phyloP scores from a whole-genome alignment of 1,140 invertebrate genomes.

The Bathynomus jamesi region DNA sequence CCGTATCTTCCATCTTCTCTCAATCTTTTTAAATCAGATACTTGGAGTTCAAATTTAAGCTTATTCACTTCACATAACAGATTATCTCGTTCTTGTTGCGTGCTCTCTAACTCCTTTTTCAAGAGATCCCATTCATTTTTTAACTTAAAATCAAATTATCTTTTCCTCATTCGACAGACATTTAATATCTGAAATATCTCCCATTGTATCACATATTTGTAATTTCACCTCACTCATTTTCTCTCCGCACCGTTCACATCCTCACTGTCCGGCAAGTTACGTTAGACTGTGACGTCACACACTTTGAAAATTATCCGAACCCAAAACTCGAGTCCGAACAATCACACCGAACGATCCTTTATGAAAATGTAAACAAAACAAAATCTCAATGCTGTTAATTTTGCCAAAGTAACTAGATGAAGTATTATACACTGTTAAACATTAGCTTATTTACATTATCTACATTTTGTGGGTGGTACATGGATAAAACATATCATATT shows the following conservation, averaged over 20 bases:
- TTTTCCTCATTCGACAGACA: conserved; percentile 25
- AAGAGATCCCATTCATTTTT: conserved; percentile 25
- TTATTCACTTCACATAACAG: conserved; percentile 41
- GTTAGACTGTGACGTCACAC: conserved; percentile 15
- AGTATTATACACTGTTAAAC: background rate
- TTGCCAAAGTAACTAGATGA: background rate
- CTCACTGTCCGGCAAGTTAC: conserved; percentile 10
- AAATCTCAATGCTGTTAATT: background rate
- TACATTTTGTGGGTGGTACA: background rate
- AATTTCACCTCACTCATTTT: conserved; percentile 23
- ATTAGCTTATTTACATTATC: background rate
- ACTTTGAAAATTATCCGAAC: background rate
- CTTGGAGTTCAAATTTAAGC: conserved; percentile 41
- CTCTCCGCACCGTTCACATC: conserved; percentile 15
- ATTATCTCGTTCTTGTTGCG: conserved; percentile 40
- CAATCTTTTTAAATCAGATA: conserved; percentile 40
- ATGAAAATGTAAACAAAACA: background rate
- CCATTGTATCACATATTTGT: conserved; percentile 4
- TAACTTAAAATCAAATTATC: conserved; percentile 25
- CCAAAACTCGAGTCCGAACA: background rate
- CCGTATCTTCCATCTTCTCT: conserved; percentile 37
- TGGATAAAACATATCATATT: too few relatives aligned
- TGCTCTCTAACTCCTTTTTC: conserved; percentile 38
- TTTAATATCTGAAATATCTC: conserved; percentile 4
- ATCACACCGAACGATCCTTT: background rate